Percentiles rank a stretch among this genome's conserved stretches.
Evolutionary conservation across 2,113 vertebrate species (phyloP).

Genomic region (Rhynchomys soricoides): DNA sequence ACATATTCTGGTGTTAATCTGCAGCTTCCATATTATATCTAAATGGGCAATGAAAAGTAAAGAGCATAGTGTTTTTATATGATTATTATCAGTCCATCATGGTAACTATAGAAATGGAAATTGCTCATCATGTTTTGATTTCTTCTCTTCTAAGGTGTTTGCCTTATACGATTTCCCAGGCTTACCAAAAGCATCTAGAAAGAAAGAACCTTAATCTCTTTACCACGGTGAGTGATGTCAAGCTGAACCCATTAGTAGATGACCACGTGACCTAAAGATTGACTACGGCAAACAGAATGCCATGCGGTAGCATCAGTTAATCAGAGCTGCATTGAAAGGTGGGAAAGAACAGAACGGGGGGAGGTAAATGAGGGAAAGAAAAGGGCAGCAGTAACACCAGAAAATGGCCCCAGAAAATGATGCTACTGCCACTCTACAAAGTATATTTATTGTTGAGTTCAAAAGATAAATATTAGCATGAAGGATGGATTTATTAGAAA

Average conservation of each 20-base stretch:
- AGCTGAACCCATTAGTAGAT: background rate
- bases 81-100: background rate
- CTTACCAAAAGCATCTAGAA: background rate
- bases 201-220: background rate
- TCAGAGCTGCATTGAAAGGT: background rate
- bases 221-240: background rate
- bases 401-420: background rate
- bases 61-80: background rate
- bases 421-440: background rate
- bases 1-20: background rate
- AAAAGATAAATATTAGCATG: slow-evolving; percentile 41
- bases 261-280: background rate
- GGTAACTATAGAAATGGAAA: background rate
- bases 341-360: too few species aligned
- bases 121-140: background rate
- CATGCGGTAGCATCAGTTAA: background rate
- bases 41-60: background rate
- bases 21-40: background rate
- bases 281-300: background rate
- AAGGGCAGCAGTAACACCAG: background rate
- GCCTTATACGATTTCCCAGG: background rate
- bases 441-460: background rate
- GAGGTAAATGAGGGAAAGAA: background rate
- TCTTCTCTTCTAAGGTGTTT: background rate
- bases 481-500: slow-evolving; percentile 2